These are phyloP conservation scores for Melanostoma scalare DNA, from an alignment of 2,888 invertebrate genomes.

Conservation along the genomic window DNA sequence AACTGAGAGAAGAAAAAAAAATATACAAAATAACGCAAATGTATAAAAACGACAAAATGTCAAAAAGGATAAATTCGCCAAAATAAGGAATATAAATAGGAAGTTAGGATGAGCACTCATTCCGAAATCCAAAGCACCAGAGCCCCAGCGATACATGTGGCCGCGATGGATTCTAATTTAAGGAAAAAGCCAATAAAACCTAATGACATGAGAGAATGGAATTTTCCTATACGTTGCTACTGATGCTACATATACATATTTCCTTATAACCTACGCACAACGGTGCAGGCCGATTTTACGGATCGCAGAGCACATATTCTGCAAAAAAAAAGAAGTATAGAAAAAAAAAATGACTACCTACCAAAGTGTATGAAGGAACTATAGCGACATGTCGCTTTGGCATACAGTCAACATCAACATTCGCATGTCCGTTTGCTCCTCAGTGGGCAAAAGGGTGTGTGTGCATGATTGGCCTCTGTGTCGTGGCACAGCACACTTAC, in stretches of 20 bases:
- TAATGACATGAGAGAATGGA: slow-evolving; percentile 80
- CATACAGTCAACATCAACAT: slow-evolving; percentile 7
- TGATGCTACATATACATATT: background rate
- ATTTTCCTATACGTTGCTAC: slow-evolving; percentile 50
- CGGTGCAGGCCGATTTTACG: slow-evolving; percentile 73
- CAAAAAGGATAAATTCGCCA: slow-evolving; percentile 58
- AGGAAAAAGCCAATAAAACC: slow-evolving; percentile 81
- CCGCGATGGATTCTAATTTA: slow-evolving; percentile 75
- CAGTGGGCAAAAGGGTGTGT: slow-evolving; percentile 45
- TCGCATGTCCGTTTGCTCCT: slow-evolving; percentile 67
- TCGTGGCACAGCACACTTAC: slow-evolving; percentile 65
- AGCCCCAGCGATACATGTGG: slow-evolving; percentile 61
- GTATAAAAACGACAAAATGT: slow-evolving; percentile 70
- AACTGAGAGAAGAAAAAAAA: background rate
- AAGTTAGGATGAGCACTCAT: slow-evolving; percentile 62
- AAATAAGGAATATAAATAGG: slow-evolving; percentile 72
- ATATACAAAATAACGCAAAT: background rate
- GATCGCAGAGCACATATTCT: slow-evolving; percentile 61
- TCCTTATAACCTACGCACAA: slow-evolving; percentile 56
- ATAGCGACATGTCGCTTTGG: slow-evolving; percentile 39
- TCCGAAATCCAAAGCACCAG: slow-evolving; percentile 52
- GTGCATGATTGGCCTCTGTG: slow-evolving; percentile 63
- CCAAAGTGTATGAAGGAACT: slow-evolving; percentile 47
- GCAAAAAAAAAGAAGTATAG: slow-evolving; percentile 47
- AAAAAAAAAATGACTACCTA: slow-evolving; percentile 23